Conservation (phyloP, 2,113 vertebrate species). For the Sinocyclocheilus anshuiensis region DNA sequence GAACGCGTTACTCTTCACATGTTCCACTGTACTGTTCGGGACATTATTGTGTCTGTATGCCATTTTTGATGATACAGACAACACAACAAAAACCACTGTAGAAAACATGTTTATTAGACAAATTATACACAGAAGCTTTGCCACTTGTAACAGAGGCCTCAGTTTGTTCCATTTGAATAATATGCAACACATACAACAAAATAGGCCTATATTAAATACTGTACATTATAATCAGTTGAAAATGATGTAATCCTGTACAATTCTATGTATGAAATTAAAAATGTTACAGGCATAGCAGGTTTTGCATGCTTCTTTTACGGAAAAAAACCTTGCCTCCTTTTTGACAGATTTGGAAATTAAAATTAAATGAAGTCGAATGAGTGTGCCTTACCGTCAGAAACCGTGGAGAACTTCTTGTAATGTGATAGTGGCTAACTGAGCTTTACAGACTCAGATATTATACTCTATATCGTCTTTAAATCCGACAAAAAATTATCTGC, state of each 20-base stretch:
- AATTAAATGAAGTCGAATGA: conserved; percentile 62
- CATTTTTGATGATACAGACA: conserved; percentile 50
- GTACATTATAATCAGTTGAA: conserved; percentile 93
- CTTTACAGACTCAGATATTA: conserved; percentile 87
- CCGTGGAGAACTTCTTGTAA: conserved; percentile 86
- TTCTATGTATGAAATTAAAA: conserved; percentile 90
- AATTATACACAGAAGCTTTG: conserved; percentile 99
- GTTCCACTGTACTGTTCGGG: not conserved
- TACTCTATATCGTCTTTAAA: conserved; percentile 79
- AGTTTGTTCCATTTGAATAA: conserved; percentile 97
- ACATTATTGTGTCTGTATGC: not conserved
- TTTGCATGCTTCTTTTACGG: conserved; percentile 92
- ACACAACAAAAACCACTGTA: conserved; percentile 83
- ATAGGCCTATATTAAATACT: conserved; percentile 99
- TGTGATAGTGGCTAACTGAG: conserved; percentile 91
- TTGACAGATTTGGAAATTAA: conserved; percentile 72
- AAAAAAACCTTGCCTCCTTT: conserved; percentile 82
- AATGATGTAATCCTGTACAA: conserved; percentile 91
- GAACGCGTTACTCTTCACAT: not conserved
- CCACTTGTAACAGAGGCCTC: conserved; percentile 99
- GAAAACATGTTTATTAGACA: conserved; percentile 99
- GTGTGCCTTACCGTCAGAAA: conserved; percentile 78
- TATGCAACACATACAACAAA: conserved; percentile 99
- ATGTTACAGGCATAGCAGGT: conserved; percentile 92
- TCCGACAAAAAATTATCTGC: conserved; percentile 93